Conservation (phyloP, 2,888 invertebrate species). For the Autographa gamma region DNA sequence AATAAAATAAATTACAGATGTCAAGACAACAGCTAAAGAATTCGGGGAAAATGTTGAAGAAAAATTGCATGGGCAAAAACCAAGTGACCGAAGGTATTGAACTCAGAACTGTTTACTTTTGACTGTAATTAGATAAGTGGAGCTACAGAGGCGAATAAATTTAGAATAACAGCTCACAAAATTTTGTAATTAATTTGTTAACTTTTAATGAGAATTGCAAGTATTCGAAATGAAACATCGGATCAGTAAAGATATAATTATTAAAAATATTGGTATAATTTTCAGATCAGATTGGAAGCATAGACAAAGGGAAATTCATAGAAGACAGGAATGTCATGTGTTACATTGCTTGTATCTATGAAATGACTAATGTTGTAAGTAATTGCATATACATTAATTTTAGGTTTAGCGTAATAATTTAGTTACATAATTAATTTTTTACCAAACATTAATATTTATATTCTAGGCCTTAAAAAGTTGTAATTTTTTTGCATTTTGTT, state of each 20-base stretch:
- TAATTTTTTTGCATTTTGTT: too few species aligned
- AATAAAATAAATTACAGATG: slow-evolving; percentile 69
- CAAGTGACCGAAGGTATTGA: slow-evolving; percentile 81
- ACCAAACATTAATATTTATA: too few species aligned
- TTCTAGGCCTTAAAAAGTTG: too few species aligned
- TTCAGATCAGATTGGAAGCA: slow-evolving; percentile 77
- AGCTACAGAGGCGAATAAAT: too few species aligned
- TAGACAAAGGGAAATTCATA: slow-evolving; percentile 80
- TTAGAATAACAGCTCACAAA: too few species aligned
- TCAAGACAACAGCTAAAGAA: slow-evolving; percentile 89
- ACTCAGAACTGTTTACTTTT: too few species aligned
- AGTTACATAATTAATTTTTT: too few species aligned
- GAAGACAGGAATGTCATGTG: slow-evolving; percentile 83
- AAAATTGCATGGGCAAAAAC: slow-evolving; percentile 90
- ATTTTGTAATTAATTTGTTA: too few species aligned
- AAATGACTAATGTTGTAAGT: slow-evolving; percentile 80
- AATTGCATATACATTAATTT: background rate
- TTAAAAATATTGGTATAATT: slow-evolving; percentile 23
- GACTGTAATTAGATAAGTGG: too few species aligned
- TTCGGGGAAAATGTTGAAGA: slow-evolving; percentile 89
- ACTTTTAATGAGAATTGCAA: too few species aligned
- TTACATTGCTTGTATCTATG: slow-evolving; percentile 82
- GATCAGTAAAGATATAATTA: too few species aligned
- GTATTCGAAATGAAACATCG: too few species aligned
- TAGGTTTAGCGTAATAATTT: background rate